These are phyloP conservation scores for Megaceryle maxima DNA, from an alignment of 2,113 vertebrate genomes.

Conservation along the genomic window DNA sequence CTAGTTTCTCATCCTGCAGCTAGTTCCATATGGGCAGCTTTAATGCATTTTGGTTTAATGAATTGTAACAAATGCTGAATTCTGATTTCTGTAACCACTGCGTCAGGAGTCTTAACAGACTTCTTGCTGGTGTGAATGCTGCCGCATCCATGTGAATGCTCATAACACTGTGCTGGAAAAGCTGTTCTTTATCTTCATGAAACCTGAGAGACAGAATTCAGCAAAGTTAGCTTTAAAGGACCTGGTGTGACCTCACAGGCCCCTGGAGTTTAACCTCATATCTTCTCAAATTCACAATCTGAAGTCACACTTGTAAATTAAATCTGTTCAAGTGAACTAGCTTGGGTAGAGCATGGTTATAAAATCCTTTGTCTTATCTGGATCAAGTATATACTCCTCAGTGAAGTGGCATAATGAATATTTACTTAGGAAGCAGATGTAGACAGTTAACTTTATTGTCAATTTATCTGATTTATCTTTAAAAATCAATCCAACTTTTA, in stretches of 20 bases:
- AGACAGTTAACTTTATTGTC: not conserved
- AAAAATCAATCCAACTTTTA: not conserved
- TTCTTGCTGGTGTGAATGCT: not conserved
- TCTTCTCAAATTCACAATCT: slow-evolving; percentile 11
- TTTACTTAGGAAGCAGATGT: slow-evolving; percentile 1
- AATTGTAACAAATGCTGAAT: slow-evolving; percentile 2
- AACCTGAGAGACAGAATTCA: not conserved
- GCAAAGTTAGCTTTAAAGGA: not conserved
- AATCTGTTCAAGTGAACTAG: not conserved
- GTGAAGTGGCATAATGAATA: not conserved
- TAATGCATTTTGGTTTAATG: slow-evolving; percentile 2
- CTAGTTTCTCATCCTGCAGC: not conserved
- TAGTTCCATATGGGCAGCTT: not conserved
- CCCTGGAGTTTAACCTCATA: not conserved
- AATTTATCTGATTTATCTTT: not conserved
- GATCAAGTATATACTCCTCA: not conserved
- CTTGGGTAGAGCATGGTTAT: not conserved
- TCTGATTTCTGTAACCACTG: not conserved
- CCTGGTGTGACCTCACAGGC: not conserved
- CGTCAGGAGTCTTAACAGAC: not conserved
- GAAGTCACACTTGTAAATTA: not conserved
- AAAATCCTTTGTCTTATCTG: not conserved
- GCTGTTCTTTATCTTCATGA: not conserved
- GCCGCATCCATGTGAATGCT: not conserved
- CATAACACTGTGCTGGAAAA: not conserved